phyloP scores from a whole-genome alignment of 2,797 vertebrate species.

The Sebastes oblongus region DNA sequence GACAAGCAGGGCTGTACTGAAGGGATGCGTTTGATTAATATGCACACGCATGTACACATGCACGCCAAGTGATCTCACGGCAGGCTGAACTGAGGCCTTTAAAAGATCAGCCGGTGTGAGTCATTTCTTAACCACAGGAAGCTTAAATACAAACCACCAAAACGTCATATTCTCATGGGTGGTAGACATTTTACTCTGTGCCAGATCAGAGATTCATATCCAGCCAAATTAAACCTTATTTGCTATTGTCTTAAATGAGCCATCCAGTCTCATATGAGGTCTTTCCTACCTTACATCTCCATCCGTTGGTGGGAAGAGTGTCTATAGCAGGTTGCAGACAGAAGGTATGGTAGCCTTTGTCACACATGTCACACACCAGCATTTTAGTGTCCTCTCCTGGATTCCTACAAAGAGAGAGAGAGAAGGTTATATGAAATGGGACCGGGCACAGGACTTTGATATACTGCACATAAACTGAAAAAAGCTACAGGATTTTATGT shows the following conservation, averaged over 20 bases:
- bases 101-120: conserved; percentile 43
- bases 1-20: not conserved
- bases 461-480: not conserved
- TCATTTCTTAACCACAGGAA: conserved; percentile 57
- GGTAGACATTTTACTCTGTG: conserved; percentile 1
- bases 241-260: not conserved
- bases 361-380: conserved; percentile 98
- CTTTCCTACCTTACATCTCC: conserved; percentile 94
- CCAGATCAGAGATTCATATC: not conserved
- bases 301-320: conserved; percentile 95
- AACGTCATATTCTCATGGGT: conserved; percentile 26
- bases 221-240: not conserved
- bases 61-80: not conserved
- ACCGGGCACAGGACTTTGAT: not conserved
- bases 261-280: not conserved
- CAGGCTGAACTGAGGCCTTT: conserved; percentile 37
- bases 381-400: conserved; percentile 99
- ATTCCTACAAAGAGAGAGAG: conserved; percentile 82
- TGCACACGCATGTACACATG: not conserved
- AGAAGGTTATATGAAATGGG: not conserved
- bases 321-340: conserved; percentile 98
- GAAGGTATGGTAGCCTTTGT: conserved; percentile 99
- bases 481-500: not conserved
- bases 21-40: conserved; percentile 5
- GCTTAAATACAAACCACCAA: conserved; percentile 34